Evolutionary conservation across 2,113 vertebrate species (phyloP).

Genomic region (Aptenodytes forsteri): DNA sequence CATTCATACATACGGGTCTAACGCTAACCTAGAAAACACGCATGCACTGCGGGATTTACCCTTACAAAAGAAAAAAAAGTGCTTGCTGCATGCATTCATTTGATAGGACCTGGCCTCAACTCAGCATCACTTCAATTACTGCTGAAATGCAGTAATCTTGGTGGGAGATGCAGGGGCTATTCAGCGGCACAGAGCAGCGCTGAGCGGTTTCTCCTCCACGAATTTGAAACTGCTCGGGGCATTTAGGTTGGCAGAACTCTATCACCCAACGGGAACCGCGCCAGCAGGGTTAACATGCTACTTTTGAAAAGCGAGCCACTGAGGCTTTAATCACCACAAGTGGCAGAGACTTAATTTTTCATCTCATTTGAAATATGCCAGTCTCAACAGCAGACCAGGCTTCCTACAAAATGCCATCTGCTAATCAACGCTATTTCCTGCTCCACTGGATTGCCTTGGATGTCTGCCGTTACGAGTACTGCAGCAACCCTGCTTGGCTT

Average conservation of each 20-base stretch:
- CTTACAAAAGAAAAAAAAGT: neutral
- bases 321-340: constrained; percentile 32
- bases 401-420: neutral
- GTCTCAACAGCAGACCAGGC: neutral
- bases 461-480: neutral
- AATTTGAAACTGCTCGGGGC: constrained; percentile 47
- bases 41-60: neutral
- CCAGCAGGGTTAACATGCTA: constrained; percentile 10
- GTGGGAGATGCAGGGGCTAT: neutral
- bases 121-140: neutral
- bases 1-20: neutral
- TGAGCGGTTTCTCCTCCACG: neutral
- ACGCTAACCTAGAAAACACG: neutral
- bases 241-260: constrained; percentile 40
- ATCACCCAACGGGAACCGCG: neutral
- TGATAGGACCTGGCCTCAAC: neutral
- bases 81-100: neutral
- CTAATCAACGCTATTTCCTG: neutral
- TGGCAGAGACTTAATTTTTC: constrained; percentile 44
- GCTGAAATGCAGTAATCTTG: neutral
- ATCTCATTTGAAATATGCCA: constrained; percentile 33
- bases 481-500: neutral
- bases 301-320: constrained; percentile 39
- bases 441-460: neutral
- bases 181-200: neutral